A percentile compares a stretch with the other conserved stretches of the same genome.
These are phyloP conservation scores for Phrynocephalus vlangalii DNA, from an alignment of 2,797 vertebrate genomes.

Conservation along the genomic window DNA sequence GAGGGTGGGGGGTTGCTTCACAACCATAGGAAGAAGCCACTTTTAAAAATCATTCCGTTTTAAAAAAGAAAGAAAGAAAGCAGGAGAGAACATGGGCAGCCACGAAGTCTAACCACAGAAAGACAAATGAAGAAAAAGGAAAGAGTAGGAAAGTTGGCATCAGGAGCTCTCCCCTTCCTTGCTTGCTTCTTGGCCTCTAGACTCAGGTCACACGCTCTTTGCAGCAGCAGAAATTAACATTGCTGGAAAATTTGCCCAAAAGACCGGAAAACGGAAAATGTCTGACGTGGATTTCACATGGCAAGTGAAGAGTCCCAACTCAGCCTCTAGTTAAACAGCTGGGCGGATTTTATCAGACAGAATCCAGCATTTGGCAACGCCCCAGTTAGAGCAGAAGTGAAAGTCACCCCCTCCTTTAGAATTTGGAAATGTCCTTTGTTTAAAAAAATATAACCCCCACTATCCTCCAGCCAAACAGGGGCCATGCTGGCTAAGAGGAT, in stretches of 20 bases:
- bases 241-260: conserved; percentile 32
- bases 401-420: background rate
- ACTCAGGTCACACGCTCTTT: conserved; percentile 27
- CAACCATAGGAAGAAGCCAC: background rate
- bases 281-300: conserved; percentile 34
- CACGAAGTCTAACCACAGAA: background rate
- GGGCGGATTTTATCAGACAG: background rate
- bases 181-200: background rate
- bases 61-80: background rate
- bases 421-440: background rate
- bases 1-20: background rate
- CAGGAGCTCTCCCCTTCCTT: background rate
- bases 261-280: background rate
- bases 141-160: background rate
- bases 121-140: background rate
- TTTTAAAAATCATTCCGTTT: background rate
- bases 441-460: background rate
- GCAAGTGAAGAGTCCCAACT: conserved; percentile 24
- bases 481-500: background rate
- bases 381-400: background rate
- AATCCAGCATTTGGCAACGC: background rate
- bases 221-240: conserved; percentile 5
- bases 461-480: too few species aligned
- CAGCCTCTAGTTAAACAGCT: conserved; percentile 10
- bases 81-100: background rate